Percentiles rank a stretch among this genome's conserved stretches.
phyloP scores from a whole-genome alignment of 2,797 vertebrate species.

The Mergus octosetaceus region DNA sequence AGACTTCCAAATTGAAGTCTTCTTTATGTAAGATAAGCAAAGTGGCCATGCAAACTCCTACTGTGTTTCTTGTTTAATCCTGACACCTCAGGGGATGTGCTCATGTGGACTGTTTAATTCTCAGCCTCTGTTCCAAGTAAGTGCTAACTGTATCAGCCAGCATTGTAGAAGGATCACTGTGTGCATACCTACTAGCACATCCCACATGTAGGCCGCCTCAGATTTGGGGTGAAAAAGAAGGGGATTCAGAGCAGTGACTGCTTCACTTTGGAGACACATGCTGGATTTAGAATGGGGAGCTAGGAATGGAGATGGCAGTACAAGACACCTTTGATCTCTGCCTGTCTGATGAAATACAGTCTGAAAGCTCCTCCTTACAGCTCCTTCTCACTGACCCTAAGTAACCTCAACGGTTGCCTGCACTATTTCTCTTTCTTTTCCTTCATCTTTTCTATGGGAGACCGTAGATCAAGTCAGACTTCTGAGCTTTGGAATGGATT shows the following conservation, averaged over 20 bases:
- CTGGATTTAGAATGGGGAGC: background rate
- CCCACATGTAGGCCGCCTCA: background rate
- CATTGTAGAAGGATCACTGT: fast-evolving
- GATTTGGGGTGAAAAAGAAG: background rate
- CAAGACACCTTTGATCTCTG: constrained; percentile 22
- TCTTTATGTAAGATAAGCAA: background rate
- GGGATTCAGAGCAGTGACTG: background rate
- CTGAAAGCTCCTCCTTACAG: background rate
- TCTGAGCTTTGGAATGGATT: background rate
- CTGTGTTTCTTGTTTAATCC: background rate
- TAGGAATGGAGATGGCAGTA: background rate
- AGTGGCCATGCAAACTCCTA: background rate
- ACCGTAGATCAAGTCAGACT: background rate
- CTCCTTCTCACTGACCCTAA: background rate
- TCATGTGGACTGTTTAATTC: background rate
- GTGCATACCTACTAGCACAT: background rate
- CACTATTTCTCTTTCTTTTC: background rate
- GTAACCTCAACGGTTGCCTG: constrained; percentile 14
- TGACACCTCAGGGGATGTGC: background rate
- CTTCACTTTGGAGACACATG: background rate
- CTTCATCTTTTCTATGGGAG: background rate
- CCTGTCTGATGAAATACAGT: background rate
- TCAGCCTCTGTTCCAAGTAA: background rate
- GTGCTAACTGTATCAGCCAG: background rate
- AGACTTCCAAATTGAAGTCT: background rate